Conservation (phyloP, 2,888 invertebrate species). For the Troglohyphantes excavatus region DNA sequence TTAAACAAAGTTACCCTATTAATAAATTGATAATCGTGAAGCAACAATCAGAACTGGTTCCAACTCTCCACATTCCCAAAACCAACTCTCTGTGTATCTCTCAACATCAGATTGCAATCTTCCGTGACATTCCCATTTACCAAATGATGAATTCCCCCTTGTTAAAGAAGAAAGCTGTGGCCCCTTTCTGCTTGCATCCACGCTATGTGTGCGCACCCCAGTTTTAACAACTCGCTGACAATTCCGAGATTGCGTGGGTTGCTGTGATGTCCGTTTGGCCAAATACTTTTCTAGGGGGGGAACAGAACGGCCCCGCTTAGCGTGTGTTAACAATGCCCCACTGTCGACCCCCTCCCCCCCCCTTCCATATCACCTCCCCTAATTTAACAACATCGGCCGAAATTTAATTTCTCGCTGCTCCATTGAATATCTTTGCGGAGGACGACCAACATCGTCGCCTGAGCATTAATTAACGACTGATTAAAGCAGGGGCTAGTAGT, state of each 20-base stretch:
- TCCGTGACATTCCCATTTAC: neutral
- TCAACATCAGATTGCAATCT: neutral
- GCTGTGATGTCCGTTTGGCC: constrained; percentile 54
- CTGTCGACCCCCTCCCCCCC: constrained; percentile 51
- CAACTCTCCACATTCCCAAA: neutral
- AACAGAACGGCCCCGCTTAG: constrained; percentile 43
- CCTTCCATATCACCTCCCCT: constrained; percentile 76
- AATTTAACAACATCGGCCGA: constrained; percentile 77
- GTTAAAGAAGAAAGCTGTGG: neutral
- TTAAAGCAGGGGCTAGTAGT: constrained; percentile 78
- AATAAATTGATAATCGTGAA: constrained; percentile 5
- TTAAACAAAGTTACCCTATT: too few species aligned
- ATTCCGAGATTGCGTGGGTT: constrained; percentile 43
- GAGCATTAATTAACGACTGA: constrained; percentile 79
- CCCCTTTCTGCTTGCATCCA: neutral
- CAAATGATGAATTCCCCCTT: constrained; percentile 9
- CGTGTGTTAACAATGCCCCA: constrained; percentile 63
- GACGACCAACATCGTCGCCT: constrained; percentile 70
- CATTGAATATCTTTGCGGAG: constrained; percentile 71
- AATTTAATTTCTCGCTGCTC: constrained; percentile 77
- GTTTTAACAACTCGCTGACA: constrained; percentile 58
- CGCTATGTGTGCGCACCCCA: neutral
- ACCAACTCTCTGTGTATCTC: neutral
- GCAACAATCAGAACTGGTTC: neutral
- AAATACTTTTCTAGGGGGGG: constrained; percentile 25